These are phyloP conservation scores for Neoscelio sp. DNA, from an alignment of 2,888 invertebrate genomes.

Conservation along the genomic window DNA sequence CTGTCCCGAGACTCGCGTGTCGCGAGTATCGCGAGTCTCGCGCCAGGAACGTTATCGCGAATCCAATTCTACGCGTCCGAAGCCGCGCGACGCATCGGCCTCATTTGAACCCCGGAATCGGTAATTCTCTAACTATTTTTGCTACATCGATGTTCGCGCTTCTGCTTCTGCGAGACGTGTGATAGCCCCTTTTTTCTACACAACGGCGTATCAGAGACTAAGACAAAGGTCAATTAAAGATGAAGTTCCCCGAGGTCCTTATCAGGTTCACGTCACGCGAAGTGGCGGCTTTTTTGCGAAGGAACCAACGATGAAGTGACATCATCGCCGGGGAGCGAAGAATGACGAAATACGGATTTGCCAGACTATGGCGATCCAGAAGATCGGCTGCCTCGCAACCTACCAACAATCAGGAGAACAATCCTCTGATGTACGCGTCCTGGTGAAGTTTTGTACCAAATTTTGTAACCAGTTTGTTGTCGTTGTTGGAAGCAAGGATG, in stretches of 20 bases:
- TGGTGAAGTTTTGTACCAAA: slow-evolving; percentile 50
- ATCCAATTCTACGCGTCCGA: slow-evolving; percentile 18
- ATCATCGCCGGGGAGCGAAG: neutral
- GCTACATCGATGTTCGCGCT: slow-evolving; percentile 45
- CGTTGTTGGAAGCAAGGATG: neutral
- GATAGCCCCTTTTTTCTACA: neutral
- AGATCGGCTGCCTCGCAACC: slow-evolving; percentile 79
- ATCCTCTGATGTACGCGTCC: slow-evolving; percentile 81
- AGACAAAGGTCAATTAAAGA: slow-evolving; percentile 21
- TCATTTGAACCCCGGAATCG: neutral
- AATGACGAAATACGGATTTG: slow-evolving; percentile 82
- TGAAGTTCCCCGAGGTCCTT: neutral
- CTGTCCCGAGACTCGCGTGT: slow-evolving; percentile 44
- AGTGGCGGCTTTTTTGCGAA: neutral
- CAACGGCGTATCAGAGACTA: neutral
- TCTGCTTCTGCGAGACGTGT: slow-evolving; percentile 10
- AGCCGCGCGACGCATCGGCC: neutral
- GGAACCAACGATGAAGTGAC: slow-evolving; percentile 48
- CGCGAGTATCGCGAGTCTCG: slow-evolving; percentile 48
- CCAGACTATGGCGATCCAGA: slow-evolving; percentile 80
- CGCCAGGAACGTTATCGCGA: slow-evolving; percentile 32
- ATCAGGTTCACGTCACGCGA: neutral
- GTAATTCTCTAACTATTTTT: too few species aligned
- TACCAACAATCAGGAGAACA: slow-evolving; percentile 81
- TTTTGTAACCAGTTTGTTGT: slow-evolving; percentile 25